Conservation (phyloP, 2,888 invertebrate species). For the Dexiosoma caninum region DNA sequence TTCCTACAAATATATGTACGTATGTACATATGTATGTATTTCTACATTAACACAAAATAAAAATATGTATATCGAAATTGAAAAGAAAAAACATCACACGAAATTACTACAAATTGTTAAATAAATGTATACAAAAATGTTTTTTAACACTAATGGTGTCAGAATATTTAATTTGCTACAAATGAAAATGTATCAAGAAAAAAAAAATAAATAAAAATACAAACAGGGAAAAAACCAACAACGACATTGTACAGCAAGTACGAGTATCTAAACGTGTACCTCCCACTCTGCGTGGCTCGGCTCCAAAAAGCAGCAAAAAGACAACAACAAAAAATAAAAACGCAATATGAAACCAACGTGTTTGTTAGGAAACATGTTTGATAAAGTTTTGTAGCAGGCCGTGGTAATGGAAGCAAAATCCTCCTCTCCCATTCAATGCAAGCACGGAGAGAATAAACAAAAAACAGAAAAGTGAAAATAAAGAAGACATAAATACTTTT, state of each 20-base stretch:
- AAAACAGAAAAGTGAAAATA: constrained; percentile 24
- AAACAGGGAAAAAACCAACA: constrained; percentile 19
- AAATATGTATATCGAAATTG: background rate
- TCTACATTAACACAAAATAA: background rate
- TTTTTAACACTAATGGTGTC: constrained; percentile 77
- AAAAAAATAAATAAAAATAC: too few relatives aligned
- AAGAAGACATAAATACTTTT: constrained; percentile 57
- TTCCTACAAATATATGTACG: background rate
- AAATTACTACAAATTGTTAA: constrained; percentile 41
- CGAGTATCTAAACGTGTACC: constrained; percentile 27
- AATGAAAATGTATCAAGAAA: constrained; percentile 43
- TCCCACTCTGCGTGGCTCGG: background rate
- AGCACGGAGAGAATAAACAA: background rate
- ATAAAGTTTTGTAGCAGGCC: constrained; percentile 29
- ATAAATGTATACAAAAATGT: constrained; percentile 62
- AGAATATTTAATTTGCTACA: constrained; percentile 74
- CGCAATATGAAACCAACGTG: constrained; percentile 40
- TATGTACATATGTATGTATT: too few relatives aligned
- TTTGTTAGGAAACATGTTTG: constrained; percentile 33
- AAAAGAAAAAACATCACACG: background rate
- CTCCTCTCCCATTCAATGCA: constrained; percentile 9
- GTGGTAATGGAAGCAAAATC: constrained; percentile 20
- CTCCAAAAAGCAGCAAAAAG: background rate
- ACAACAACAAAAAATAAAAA: background rate
- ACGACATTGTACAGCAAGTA: constrained; percentile 30